Evolutionary conservation across 2,797 vertebrate genomes (phyloP).

Genomic region (Limosa lapponica): DNA sequence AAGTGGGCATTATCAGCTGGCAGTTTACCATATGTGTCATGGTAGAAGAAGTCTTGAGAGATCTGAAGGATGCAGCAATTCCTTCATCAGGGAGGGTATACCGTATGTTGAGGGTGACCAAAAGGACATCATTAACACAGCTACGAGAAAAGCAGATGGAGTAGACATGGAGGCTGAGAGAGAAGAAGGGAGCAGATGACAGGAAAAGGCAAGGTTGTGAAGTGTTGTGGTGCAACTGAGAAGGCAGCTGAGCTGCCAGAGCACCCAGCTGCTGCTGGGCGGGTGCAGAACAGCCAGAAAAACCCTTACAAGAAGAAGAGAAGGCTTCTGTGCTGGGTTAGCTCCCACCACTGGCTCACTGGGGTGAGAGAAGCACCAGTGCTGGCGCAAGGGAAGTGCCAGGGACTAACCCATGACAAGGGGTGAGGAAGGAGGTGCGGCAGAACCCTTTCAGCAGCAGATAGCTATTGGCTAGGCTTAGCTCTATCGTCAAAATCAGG

Average conservation of each 20-base stretch:
- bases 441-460: background rate
- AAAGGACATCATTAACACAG: constrained; percentile 27
- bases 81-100: background rate
- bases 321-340: background rate
- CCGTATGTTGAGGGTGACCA: constrained; percentile 12
- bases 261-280: background rate
- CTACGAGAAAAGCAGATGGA: background rate
- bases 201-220: constrained; percentile 10
- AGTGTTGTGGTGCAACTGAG: background rate
- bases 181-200: background rate
- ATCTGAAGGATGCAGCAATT: constrained; percentile 1
- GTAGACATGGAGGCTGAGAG: background rate
- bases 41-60: constrained; percentile 21
- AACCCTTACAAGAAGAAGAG: background rate
- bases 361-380: background rate
- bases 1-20: background rate
- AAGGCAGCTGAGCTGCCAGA: background rate
- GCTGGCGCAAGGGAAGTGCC: background rate
- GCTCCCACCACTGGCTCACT: background rate
- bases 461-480: background rate
- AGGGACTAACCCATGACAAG: background rate
- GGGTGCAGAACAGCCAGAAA: background rate
- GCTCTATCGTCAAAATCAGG: background rate
- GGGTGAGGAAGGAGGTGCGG: background rate
- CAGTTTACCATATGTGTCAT: background rate